Evolutionary conservation across 2,113 vertebrate genomes (phyloP), one percentile per base, ranked within the genome.

Genomic region (Salvator merianae): DNA sequence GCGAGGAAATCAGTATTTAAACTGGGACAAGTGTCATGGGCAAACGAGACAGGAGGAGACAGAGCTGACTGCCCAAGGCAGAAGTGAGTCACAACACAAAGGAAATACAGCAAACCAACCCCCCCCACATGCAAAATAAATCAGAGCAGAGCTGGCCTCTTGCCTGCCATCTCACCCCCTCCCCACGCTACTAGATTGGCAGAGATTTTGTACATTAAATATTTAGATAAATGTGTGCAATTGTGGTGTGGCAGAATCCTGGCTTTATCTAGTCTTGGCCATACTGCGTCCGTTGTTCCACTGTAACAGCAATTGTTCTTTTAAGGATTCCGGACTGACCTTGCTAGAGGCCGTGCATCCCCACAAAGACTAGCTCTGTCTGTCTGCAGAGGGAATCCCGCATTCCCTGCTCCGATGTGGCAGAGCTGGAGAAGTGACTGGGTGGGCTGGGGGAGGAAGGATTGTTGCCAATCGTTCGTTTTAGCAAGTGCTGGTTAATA

Each of bases 11-110:
- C 34, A 38, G 69, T 34, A 73, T 79, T 66, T 83, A 79, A 79
- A 77, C n/a, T 65, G 69, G 83, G 76, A 85, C 72, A 59, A 69
- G 84, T 30, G 53, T 62, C 62, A 47, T 83, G 90, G 65, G 89
- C 87, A 65, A 0, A 0, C 0, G 1, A 63, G 70, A 77, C 81
- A 55, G 0, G 0, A 63, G 0, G 0, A 73, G 30, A 70, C 30
- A 55, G 20, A 7, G 16, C 47, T 24, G 3, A 62, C 0, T 0
- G n/a, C 76, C 36, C 38, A 6, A 50, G 70, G 63, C 32, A 24
- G n/a, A 73, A 66, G 34, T 55, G 86, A 74, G n/a, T 62, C 66
- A 70, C 65, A 76, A 12, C 59, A 72, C 40, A 65, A 78, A 65
- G 66, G 70, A 36, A 70, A 63, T 8, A 34, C 40, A 73, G 38